Evolutionary conservation across 2,888 invertebrate genomes (phyloP).

Genomic region (Hipparchia sbordonii): DNA sequence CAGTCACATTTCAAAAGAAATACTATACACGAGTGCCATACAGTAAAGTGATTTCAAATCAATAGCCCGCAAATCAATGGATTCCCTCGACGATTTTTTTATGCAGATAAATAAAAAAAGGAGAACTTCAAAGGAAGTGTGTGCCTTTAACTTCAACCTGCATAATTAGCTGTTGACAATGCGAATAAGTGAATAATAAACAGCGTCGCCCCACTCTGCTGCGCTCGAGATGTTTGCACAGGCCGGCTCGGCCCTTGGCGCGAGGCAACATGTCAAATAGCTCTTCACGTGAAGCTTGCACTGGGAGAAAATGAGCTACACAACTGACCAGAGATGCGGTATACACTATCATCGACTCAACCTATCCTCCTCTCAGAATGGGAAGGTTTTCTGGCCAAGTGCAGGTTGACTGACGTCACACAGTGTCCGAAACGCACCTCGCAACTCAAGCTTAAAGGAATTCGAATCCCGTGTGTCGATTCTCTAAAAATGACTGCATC

Average conservation of each 20-base stretch:
- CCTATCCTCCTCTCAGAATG: no score
- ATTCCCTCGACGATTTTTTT: conserved; percentile 34
- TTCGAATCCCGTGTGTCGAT: no score
- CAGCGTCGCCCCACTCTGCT: conserved; percentile 39
- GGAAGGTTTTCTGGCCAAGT: no score
- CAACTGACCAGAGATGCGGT: not conserved
- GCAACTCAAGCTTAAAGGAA: no score
- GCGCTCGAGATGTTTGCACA: conserved; percentile 38
- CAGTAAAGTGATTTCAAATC: conserved; percentile 40
- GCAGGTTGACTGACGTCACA: no score
- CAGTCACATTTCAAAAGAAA: conserved; percentile 38
- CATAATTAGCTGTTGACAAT: conserved; percentile 46
- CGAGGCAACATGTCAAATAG: not conserved
- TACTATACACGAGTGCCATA: conserved; percentile 36
- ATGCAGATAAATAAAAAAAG: conserved; percentile 36
- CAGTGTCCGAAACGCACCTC: no score
- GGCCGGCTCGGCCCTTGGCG: conserved; percentile 6
- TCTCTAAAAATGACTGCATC: no score
- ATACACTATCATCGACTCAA: no score
- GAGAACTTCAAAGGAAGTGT: conserved; percentile 41
- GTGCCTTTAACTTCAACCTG: conserved; percentile 42
- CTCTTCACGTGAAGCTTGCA: not conserved
- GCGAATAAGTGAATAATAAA: conserved; percentile 47
- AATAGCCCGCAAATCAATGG: conserved; percentile 39
- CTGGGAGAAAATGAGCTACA: not conserved